Evolutionary conservation across 2,113 vertebrate species (phyloP), one percentile per base, ranked within the genome.

Genomic region (Semnornis frantzii): DNA sequence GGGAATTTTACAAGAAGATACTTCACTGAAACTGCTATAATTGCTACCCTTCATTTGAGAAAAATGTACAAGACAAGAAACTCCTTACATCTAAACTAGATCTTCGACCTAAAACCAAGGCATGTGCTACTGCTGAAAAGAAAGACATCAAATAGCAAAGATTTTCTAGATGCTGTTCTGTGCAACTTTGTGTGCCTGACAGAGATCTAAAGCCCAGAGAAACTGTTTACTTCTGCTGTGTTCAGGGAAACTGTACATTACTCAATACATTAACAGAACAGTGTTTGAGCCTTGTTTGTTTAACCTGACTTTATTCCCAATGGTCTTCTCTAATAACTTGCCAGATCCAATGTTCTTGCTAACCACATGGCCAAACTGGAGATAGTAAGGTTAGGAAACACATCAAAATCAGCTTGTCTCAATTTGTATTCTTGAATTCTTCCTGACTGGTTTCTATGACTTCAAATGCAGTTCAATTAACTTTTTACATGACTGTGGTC

Each of bases 391-490:
- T 78, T 31, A 87, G 46, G 20, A 89, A 73, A 89, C 23, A 76
- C 10, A 77, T 31, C 57, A 89, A 73, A 72, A 89, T 30, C 59
- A 72, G 15, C n/a, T 58, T 69, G n/a, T 62, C 59, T 66, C 76
- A 57, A 59, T 70, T 89, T 24, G 10, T 79, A 14, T 91, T 85
- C 27, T 76, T 91, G 20, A 89, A 31, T 19, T 79, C 46, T 34
- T 83, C 23, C 23, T 86, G 50, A 66, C 11, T 17, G 6, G 8
- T 92, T 89, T 89, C 55, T 84, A 6, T 18, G 6, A 60, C 73
- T 89, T 79, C 74, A 82, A 87, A 65, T 63, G 46, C 39, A 72
- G n/a, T 68, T 86, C 79, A 93, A 60, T 64, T 83, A 80, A 90
- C 31, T 73, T 74, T 65, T 78, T 75, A 72, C 33, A 82, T 2